These are phyloP conservation scores for Hipposideros armiger DNA, from an alignment of 2,113 vertebrate species.

Conservation along the genomic window DNA sequence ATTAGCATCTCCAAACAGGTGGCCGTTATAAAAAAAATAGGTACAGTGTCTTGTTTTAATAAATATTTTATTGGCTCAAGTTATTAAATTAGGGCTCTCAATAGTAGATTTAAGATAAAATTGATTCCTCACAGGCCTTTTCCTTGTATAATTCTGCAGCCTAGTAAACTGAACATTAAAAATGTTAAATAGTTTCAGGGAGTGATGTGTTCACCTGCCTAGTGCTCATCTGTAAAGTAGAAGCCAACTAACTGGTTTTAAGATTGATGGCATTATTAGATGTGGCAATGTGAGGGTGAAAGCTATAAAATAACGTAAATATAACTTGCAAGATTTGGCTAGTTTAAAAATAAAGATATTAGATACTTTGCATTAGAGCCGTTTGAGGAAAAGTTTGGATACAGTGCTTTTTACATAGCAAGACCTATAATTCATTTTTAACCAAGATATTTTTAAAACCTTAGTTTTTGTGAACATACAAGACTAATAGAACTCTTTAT, in stretches of 20 bases:
- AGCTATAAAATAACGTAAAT: slow-evolving; percentile 39
- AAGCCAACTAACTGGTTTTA: slow-evolving; percentile 78
- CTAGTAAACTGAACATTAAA: slow-evolving; percentile 42
- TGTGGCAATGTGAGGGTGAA: not conserved
- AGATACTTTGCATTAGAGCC: slow-evolving; percentile 16
- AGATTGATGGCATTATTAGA: slow-evolving; percentile 44
- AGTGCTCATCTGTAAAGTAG: slow-evolving; percentile 45
- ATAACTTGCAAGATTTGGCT: not conserved
- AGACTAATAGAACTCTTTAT: slow-evolving; percentile 13
- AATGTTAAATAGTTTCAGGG: slow-evolving; percentile 54
- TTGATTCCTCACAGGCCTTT: slow-evolving; percentile 24
- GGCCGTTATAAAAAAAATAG: slow-evolving; percentile 81
- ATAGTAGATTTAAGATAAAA: slow-evolving; percentile 62
- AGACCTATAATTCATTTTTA: slow-evolving; percentile 31
- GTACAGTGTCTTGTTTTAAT: slow-evolving; percentile 75
- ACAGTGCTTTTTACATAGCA: slow-evolving; percentile 18
- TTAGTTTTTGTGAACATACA: slow-evolving; percentile 35
- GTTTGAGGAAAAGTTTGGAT: slow-evolving; percentile 60
- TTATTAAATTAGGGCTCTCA: slow-evolving; percentile 47
- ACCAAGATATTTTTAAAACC: not conserved
- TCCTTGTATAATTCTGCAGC: slow-evolving; percentile 23
- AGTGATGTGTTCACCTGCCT: slow-evolving; percentile 56
- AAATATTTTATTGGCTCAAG: slow-evolving; percentile 72
- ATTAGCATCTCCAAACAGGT: slow-evolving; percentile 83
- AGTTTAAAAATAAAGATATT: slow-evolving; percentile 28